These are phyloP conservation scores for Operophtera brumata DNA, from an alignment of 2,888 invertebrate species.

Conservation along the genomic window DNA sequence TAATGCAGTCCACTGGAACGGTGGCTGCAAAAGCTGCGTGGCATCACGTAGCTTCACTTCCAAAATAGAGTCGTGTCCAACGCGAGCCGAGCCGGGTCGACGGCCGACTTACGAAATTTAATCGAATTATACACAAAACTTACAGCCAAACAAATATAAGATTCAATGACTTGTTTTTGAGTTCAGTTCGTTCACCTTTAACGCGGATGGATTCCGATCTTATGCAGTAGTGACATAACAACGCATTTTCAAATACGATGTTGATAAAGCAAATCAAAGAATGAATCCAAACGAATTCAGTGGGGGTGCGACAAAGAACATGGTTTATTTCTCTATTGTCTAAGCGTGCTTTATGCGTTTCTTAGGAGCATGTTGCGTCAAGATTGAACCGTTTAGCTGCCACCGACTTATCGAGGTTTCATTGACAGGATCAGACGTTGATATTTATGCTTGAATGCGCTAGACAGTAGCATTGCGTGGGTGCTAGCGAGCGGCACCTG, in stretches of 20 bases:
- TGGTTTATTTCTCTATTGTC: slow-evolving; percentile 74
- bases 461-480: slow-evolving; percentile 52
- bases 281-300: slow-evolving; percentile 48
- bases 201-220: background rate
- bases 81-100: slow-evolving; percentile 54
- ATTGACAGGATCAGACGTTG: slow-evolving; percentile 45
- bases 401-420: slow-evolving; percentile 58
- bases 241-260: background rate
- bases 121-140: slow-evolving; percentile 61
- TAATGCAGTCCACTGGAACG: slow-evolving; percentile 63
- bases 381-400: slow-evolving; percentile 47
- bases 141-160: slow-evolving; percentile 50
- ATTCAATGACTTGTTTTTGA: slow-evolving; percentile 43
- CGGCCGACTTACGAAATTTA: slow-evolving; percentile 62
- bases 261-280: slow-evolving; percentile 27
- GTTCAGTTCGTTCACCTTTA: slow-evolving; percentile 43
- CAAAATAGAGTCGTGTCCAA: slow-evolving; percentile 57
- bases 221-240: background rate
- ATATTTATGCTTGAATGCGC: slow-evolving; percentile 52
- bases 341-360: slow-evolving; percentile 52
- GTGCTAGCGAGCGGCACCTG: slow-evolving; percentile 41
- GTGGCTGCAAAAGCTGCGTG: slow-evolving; percentile 61
- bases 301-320: slow-evolving; percentile 60
- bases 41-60: slow-evolving; percentile 65
- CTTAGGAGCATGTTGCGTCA: slow-evolving; percentile 32